phyloP scores from a whole-genome alignment of 2,888 invertebrate species.

The Proisotoma minuta region DNA sequence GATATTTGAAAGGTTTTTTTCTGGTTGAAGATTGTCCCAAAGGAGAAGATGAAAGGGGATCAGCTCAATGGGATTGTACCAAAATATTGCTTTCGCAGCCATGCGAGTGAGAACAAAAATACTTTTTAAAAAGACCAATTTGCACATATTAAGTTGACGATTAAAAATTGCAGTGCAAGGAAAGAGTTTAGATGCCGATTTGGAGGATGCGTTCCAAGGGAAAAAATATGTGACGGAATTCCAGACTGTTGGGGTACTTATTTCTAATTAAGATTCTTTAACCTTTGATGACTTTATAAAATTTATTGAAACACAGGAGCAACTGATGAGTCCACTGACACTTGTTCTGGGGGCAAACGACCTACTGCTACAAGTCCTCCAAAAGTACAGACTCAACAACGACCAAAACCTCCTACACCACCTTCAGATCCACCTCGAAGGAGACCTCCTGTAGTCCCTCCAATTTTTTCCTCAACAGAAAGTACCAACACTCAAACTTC shows the following conservation, averaged over 20 bases:
- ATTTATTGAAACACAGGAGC: constrained; percentile 24
- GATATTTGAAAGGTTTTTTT: neutral
- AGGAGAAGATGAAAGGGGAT: constrained; percentile 41
- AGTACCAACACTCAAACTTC: neutral
- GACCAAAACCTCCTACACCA: neutral
- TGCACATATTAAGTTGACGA: no score
- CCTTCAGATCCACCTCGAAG: constrained; percentile 2
- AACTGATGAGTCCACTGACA: constrained; percentile 40
- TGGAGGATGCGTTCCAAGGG: constrained; percentile 39
- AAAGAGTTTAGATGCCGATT: constrained; percentile 39
- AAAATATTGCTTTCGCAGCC: neutral
- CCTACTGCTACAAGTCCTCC: neutral
- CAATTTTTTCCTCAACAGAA: no score
- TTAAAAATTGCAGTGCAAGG: constrained; percentile 17
- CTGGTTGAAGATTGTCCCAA: constrained; percentile 37
- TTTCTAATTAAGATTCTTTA: neutral
- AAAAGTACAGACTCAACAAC: neutral
- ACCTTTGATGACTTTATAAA: neutral
- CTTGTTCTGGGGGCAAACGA: constrained; percentile 27
- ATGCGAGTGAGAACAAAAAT: constrained; percentile 5
- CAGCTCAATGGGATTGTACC: neutral
- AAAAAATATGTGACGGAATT: constrained; percentile 33
- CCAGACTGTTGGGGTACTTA: constrained; percentile 39
- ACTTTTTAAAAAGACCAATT: no score
- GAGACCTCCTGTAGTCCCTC: neutral